These are phyloP conservation scores for Ceratotherium simum DNA, from an alignment of 2,113 vertebrate genomes.

Conservation along the genomic window DNA sequence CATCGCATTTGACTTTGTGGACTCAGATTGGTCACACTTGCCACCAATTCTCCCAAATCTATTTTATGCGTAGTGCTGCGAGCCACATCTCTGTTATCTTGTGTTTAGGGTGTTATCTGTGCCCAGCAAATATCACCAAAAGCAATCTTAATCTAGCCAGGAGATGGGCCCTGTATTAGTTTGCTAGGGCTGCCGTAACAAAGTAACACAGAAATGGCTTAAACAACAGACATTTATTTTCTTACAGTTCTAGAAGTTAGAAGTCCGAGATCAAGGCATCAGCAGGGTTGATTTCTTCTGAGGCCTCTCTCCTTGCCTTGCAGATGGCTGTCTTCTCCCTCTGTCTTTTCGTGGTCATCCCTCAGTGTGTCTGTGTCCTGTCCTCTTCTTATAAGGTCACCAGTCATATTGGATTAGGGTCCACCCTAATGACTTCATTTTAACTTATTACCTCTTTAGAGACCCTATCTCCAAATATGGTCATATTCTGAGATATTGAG, in stretches of 20 bases:
- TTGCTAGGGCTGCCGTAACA: background rate
- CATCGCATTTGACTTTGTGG: background rate
- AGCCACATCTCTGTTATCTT: background rate
- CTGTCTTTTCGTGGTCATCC: background rate
- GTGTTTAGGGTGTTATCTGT: background rate
- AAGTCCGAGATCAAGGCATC: background rate
- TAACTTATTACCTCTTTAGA: background rate
- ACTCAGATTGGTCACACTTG: background rate
- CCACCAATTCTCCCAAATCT: background rate
- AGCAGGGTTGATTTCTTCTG: background rate
- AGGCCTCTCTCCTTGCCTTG: background rate
- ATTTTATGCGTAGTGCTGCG: background rate
- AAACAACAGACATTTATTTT: background rate
- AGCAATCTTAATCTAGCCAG: background rate
- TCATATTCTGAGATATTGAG: background rate
- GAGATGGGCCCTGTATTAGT: background rate
- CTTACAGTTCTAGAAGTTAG: background rate
- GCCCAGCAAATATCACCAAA: background rate
- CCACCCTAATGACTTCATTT: background rate
- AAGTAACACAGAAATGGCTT: background rate
- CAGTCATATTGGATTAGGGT: background rate
- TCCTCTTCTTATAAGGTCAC: background rate
- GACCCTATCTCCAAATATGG: background rate
- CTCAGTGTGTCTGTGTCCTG: background rate
- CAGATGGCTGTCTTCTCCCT: background rate